Base-by-base conservation (phyloP, 2,888 invertebrate genomes). In the Autographa pulchrina region DNA sequence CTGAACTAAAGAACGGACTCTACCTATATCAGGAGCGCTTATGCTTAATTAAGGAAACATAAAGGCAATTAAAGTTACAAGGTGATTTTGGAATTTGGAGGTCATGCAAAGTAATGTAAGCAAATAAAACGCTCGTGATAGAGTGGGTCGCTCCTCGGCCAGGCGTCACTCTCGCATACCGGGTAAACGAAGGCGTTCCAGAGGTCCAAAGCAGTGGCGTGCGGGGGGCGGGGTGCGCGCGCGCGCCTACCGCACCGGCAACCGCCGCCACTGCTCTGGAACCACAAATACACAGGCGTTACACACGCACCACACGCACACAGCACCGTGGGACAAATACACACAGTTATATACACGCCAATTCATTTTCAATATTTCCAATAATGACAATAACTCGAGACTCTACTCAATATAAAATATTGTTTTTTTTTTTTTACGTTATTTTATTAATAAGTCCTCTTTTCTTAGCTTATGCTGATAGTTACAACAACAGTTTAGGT, bases 141-240 rank as follows among this genome's bases (percentile, higher is more conserved):
- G 69, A 80, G 81, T 70, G 85, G 82, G 86, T 88, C 92, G 89
- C 91, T 90, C 93, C 92, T 90, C 91, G 92, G 90, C 92, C 93
- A 85, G 83, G 83, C 83, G 79, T 84, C 83, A 83, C 92, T 93
- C 94, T 89, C 88, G 90, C 97, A 96, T 97, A 97, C 97, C 97
- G 97, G 96, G 93, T 96, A 95, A 91, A 96, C 96, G 95, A 96
- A 96, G 96, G 96, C 96, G 96, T 96, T 97, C 97, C 97, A 96
- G 90, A 95, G 94, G 92, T 96, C 96, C 96, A 96, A 96, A 96
- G 97, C 97, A 96, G 96, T 96, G 96, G 96, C 96, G 97, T 97
- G 97, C 96, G 97, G 97, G 95, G 97, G 96, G 96, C 96, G 96
- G 96, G 96, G 95, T 92, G 96, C 96, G 96, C 97, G 96, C 93